Base-by-base conservation (phyloP, 2,797 vertebrate species). In the Liasis olivaceus region DNA sequence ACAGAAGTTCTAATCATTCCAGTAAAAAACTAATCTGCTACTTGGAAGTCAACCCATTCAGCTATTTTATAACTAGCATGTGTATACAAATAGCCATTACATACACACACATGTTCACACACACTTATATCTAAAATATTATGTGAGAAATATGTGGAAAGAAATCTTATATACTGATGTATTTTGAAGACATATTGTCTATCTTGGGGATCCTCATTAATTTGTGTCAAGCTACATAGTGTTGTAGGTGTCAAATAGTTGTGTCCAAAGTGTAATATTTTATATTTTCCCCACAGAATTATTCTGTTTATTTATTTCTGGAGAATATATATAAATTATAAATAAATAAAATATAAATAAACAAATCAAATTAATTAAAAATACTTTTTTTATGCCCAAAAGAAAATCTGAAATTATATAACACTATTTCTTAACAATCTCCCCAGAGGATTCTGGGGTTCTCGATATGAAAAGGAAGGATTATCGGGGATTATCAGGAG, bases 391-490 rank as follows among this genome's bases (percentile, higher is more conserved):
- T 47, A 81, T 47, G 3, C 17, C 36, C 20, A 47, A 36, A 47
- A 1, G 9, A 81, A 81, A 47, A 11, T 81, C 36, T 81, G 47
- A 81, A 81, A 81, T 36, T 81, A 81, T 12, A 26, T 26, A 15
- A 88, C 26, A 28, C 47, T 87, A 56, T 89, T 77, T n/a, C 47
- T 62, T 59, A 1, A 22, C 69, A 54, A 2, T 36, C 91, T 66
- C 17, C 89, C 91, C 54, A 22, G 22, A 93, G 62, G 42, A 66
- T 51, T 13, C 47, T 89, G 36, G 51, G 42, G 51, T 58, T 64
- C 54, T 12, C 22, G 20, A 36, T n/a, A n/a, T 72, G 51, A 59
- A 62, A 89, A 0, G 0, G 20, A 51, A 92, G 42, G 28, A 89
- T 24, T 56, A 22, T 7, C 56, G 63, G 56, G 47, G 15, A 2